phyloP scores from a whole-genome alignment of 2,888 invertebrate genomes.

The Graphium colonna region DNA sequence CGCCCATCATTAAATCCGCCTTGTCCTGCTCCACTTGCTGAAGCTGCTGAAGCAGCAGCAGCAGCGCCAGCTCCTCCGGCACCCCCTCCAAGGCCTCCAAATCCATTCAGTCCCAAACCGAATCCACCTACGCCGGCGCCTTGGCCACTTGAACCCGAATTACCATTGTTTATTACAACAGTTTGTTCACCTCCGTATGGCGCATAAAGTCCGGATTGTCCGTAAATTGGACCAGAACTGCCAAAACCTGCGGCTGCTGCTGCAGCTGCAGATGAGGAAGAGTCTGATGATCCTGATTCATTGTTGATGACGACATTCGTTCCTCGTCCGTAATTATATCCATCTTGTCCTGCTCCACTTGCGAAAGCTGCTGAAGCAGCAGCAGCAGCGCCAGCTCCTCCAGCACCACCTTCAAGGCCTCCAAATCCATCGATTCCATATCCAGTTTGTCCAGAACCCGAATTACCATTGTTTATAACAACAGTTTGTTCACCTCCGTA shows the following conservation, averaged over 20 bases:
- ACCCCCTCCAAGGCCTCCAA: background rate
- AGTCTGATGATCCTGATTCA: background rate
- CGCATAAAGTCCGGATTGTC: slow-evolving; percentile 18
- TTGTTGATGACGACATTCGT: too few species aligned
- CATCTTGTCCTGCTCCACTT: background rate
- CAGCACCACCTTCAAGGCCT: background rate
- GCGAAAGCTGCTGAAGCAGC: too few species aligned
- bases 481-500: too few species aligned
- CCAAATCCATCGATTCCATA: background rate
- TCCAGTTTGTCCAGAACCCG: too few species aligned
- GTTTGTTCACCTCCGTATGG: slow-evolving; percentile 20
- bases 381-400: too few species aligned
- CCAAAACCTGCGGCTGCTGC: slow-evolving; percentile 21
- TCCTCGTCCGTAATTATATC: too few species aligned
- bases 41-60: too few species aligned
- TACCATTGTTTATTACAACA: too few species aligned
- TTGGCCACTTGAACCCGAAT: too few species aligned
- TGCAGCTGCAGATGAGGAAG: background rate
- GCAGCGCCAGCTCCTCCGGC: background rate
- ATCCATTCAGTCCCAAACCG: background rate
- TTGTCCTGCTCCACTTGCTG: background rate
- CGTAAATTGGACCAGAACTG: slow-evolving; percentile 10
- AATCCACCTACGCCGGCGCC: too few species aligned
- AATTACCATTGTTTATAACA: too few species aligned
- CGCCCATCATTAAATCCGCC: too few species aligned